A percentile compares a stretch with the other conserved stretches of the same genome.
These are phyloP conservation scores for Diloba caeruleocephala DNA, from an alignment of 2,888 invertebrate species.

Conservation along the genomic window DNA sequence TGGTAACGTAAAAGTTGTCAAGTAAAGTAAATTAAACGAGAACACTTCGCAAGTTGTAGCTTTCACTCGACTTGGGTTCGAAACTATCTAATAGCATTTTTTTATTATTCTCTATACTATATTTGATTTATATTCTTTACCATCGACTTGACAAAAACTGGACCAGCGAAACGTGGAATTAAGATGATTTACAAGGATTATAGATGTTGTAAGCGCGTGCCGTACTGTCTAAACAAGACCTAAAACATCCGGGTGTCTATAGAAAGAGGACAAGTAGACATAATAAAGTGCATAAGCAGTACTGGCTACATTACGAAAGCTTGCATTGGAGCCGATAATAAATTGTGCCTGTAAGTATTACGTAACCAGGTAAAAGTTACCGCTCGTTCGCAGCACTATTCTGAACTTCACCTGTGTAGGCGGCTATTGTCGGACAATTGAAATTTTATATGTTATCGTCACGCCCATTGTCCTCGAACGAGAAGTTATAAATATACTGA, in stretches of 20 bases:
- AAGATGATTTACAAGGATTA: conserved; percentile 31
- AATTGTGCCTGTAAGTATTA: conserved; percentile 83
- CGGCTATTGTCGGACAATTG: conserved; percentile 50
- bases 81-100: conserved; percentile 13
- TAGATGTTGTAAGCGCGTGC: conserved; percentile 18
- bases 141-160: conserved; percentile 3
- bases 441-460: conserved; percentile 36
- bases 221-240: conserved; percentile 37
- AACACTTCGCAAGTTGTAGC: conserved; percentile 47
- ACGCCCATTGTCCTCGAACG: conserved; percentile 29
- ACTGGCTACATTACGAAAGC: conserved; percentile 85
- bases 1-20: conserved; percentile 21
- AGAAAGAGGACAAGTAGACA: conserved; percentile 66
- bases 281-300: conserved; percentile 68
- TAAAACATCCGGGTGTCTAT: conserved; percentile 64
- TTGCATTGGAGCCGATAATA: conserved; percentile 82
- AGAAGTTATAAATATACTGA: conserved; percentile 26
- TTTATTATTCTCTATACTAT: neutral
- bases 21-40: conserved; percentile 55
- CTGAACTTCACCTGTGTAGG: conserved; percentile 76
- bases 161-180: conserved; percentile 11
- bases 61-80: conserved; percentile 61
- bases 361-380: conserved; percentile 87
- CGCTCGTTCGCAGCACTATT: conserved; percentile 77
- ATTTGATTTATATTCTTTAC: neutral